Evolutionary conservation across 2,797 vertebrate genomes (phyloP).

Genomic region (Brachyrhaphis roseni): DNA sequence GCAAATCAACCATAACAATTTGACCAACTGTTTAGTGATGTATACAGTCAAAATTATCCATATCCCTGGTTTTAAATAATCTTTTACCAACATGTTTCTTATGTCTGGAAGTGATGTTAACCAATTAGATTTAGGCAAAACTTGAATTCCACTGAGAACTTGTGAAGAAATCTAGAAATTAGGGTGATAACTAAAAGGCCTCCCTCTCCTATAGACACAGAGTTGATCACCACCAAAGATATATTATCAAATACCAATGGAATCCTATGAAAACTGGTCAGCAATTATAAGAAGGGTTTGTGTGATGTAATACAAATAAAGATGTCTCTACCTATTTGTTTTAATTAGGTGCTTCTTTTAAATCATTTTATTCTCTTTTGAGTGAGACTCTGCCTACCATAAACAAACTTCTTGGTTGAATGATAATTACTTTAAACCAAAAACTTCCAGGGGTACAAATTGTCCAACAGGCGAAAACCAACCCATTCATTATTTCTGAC

Average conservation of each 20-base stretch:
- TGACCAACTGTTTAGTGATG: not conserved
- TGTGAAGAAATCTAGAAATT: not conserved
- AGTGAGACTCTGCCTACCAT: not conserved
- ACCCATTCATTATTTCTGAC: conserved; percentile 47
- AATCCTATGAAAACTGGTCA: not conserved
- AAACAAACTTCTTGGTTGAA: not conserved
- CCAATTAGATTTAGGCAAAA: not conserved
- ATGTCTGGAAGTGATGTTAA: not conserved
- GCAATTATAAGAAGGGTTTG: not conserved
- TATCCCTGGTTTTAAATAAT: not conserved
- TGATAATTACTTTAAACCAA: not conserved
- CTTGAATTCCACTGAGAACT: not conserved
- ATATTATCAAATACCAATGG: not conserved
- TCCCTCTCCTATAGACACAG: not conserved
- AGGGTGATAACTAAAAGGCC: not conserved
- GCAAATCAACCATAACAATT: not conserved
- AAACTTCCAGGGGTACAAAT: not conserved
- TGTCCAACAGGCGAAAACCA: conserved; percentile 29
- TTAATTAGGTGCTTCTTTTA: not conserved
- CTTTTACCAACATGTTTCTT: not conserved
- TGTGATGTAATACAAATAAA: not conserved
- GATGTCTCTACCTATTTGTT: not conserved
- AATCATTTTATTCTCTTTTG: not conserved
- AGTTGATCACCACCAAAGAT: not conserved
- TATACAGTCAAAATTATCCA: not conserved